Evolutionary conservation across 2,888 invertebrate species (phyloP).

Genomic region (Limenitis camilla): DNA sequence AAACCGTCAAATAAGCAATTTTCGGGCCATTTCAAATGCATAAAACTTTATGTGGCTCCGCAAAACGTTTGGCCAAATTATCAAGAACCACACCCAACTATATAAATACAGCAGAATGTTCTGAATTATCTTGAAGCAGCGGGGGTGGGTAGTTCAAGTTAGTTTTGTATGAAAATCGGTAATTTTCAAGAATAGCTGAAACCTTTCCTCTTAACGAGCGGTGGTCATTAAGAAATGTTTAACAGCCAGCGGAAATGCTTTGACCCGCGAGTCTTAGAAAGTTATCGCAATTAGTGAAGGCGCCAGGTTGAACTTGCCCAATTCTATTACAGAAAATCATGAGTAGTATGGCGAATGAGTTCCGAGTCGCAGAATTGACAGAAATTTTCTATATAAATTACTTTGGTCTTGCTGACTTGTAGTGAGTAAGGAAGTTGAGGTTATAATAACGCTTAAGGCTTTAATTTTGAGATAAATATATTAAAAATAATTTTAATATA

Average conservation of each 20-base stretch:
- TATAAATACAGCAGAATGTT: neutral
- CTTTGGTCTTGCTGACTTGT: too few relatives aligned
- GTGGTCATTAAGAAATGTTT: constrained; percentile 58
- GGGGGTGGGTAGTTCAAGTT: constrained; percentile 27
- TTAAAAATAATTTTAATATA: too few relatives aligned
- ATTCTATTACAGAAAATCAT: constrained; percentile 15
- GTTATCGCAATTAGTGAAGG: constrained; percentile 39
- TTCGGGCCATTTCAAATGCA: constrained; percentile 62
- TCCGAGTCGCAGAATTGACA: neutral
- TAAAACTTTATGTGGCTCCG: constrained; percentile 59
- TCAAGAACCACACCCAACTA: constrained; percentile 26
- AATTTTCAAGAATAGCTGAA: constrained; percentile 63
- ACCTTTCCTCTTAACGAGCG: constrained; percentile 64
- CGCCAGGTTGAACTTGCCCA: constrained; percentile 14
- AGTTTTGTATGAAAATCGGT: constrained; percentile 34
- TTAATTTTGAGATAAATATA: too few relatives aligned
- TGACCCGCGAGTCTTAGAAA: constrained; percentile 32
- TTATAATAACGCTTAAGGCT: too few relatives aligned
- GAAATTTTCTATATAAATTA: too few relatives aligned
- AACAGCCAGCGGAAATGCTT: constrained; percentile 41
- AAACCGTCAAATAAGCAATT: constrained; percentile 60
- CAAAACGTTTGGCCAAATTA: constrained; percentile 38
- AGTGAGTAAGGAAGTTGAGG: too few relatives aligned
- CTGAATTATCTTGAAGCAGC: neutral
- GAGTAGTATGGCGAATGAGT: neutral